Base-by-base conservation (phyloP, 1,140 invertebrate genomes). In the Listronotus oregonensis region DNA sequence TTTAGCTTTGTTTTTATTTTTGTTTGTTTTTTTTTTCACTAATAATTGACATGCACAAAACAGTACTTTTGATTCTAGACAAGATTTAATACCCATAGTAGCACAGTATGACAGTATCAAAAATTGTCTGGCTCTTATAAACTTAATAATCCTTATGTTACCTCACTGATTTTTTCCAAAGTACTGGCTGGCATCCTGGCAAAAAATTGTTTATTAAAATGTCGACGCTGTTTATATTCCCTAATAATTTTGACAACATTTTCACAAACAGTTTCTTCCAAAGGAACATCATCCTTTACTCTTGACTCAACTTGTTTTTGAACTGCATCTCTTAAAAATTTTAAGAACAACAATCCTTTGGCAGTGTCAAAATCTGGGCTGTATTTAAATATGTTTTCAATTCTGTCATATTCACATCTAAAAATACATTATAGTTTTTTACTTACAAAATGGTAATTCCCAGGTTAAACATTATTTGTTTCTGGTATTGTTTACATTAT, bases 371-470 rank as follows among this genome's bases (percentile, higher is more conserved):
- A 50, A 37, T 66, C 55, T 17, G 62, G 18, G 49, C 60, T 34
- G 42, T 69, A 65, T 58, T 71, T 68, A 15, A 73, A 73, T 54
- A 63, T 18, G 43, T 66, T 55, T 27, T 67, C 47, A 10, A 73
- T 59, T 40, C 63, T 58, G 6, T 67, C 61, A 54, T 67, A 66
- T 58, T 69, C 64, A 43, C 67, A 69, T 43, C 71, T 72, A 49
- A 70, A 72, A 49, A 4, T 17, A 42, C n/a, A 27, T 27, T 3
- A 5, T 27, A 3, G 21, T 1, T 1, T 27, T 27, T 27, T 1
- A 27, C 1, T 3, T 3, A 5, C 2, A 27, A 27, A 27, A 27
- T 3, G 1, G 21, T 27, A 3, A 27, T 27, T 27, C 5, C 21
- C 5, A 27, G 21, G 5, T 27, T 27, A 5, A 5, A 5, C 5